phyloP scores from a whole-genome alignment of 2,797 vertebrate genomes.

The Malurus splendens region DNA sequence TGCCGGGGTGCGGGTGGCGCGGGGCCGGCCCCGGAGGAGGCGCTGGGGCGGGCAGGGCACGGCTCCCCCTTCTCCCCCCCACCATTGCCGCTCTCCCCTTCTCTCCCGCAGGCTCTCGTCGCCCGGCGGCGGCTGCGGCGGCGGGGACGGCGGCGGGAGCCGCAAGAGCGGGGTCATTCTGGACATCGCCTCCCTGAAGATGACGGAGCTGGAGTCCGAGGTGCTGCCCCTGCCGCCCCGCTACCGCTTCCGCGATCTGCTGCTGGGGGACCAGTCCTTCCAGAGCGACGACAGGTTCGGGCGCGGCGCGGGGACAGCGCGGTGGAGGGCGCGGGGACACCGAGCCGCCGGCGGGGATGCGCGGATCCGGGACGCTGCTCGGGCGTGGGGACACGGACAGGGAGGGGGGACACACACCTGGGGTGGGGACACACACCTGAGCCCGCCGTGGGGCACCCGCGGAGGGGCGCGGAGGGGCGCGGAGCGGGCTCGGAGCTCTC shows the following conservation, averaged over 20 bases:
- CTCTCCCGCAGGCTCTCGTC: constrained; percentile 61
- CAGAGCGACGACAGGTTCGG: constrained; percentile 92
- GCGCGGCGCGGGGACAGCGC: background rate
- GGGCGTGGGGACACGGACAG: background rate
- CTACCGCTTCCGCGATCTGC: constrained; percentile 91
- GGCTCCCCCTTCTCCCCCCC: background rate
- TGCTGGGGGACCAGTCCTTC: constrained; percentile 91
- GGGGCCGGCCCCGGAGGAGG: background rate
- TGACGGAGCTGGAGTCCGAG: constrained; percentile 88
- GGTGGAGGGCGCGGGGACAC: background rate
- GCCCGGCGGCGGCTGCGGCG: constrained; percentile 39
- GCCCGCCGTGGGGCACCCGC: background rate
- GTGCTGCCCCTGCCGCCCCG: constrained; percentile 90
- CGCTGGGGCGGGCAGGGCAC: background rate
- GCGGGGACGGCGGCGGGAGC: constrained; percentile 65
- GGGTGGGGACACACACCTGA: accelerated
- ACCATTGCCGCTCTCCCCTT: background rate
- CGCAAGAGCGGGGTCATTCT: constrained; percentile 79
- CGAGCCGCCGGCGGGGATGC: background rate
- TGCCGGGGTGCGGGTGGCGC: background rate
- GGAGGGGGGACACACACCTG: accelerated
- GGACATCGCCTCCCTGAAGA: constrained; percentile 83
- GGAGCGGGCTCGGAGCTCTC: background rate
- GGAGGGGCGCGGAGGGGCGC: too few relatives aligned
- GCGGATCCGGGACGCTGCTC: accelerated